These are phyloP conservation scores for Myocastor coypus DNA, from an alignment of 2,113 vertebrate genomes.

Conservation along the genomic window DNA sequence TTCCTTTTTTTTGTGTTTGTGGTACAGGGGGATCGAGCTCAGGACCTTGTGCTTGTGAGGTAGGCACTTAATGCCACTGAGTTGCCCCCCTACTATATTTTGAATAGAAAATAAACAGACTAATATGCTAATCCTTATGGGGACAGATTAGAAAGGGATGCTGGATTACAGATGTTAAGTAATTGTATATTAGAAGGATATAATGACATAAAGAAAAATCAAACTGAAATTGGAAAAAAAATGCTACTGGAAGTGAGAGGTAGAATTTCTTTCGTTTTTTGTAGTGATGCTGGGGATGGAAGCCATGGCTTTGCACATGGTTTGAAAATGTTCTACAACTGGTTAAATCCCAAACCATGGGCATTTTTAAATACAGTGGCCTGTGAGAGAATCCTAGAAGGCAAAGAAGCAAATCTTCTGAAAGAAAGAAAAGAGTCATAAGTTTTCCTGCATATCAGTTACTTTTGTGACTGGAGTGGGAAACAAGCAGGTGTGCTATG, in stretches of 20 bases:
- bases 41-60: too few relatives aligned
- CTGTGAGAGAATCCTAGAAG: not conserved
- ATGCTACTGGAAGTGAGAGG: not conserved
- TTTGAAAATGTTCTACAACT: not conserved
- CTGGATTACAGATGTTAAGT: not conserved
- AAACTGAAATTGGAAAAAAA: not conserved
- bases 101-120: not conserved
- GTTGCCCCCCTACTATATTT: not conserved
- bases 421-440: not conserved
- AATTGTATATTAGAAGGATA: not conserved
- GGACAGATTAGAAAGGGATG: too few relatives aligned
- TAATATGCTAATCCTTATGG: not conserved
- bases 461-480: not conserved
- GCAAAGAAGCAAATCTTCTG: not conserved
- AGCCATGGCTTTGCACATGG: not conserved
- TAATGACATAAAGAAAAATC: not conserved
- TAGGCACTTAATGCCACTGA: too few relatives aligned
- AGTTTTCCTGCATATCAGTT: not conserved
- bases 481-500: not conserved
- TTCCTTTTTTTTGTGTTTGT: too few relatives aligned
- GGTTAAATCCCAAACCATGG: not conserved
- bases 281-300: not conserved
- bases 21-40: too few relatives aligned
- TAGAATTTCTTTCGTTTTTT: not conserved
- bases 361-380: not conserved